These are phyloP conservation scores for Grallaria varia DNA, from an alignment of 2,113 vertebrate genomes.

Conservation along the genomic window DNA sequence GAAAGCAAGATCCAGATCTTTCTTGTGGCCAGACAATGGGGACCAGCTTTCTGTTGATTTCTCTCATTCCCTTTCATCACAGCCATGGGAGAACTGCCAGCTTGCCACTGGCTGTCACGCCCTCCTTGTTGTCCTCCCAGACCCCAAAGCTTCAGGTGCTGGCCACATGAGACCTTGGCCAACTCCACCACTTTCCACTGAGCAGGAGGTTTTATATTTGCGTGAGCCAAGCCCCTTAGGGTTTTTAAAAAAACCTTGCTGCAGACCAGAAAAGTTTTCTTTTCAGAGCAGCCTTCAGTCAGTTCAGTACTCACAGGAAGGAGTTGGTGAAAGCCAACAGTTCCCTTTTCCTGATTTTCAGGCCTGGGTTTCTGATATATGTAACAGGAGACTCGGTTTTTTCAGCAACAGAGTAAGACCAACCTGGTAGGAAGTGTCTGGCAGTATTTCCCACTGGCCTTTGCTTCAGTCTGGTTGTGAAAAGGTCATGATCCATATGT, in stretches of 20 bases:
- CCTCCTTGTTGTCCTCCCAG: not conserved
- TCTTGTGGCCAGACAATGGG: not conserved
- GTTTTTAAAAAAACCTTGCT: not conserved
- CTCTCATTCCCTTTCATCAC: not conserved
- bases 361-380: not conserved
- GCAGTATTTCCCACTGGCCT: fast-evolving
- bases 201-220: not conserved
- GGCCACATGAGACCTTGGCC: not conserved
- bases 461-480: not conserved
- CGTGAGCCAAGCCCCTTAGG: not conserved
- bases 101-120: not conserved
- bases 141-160: not conserved
- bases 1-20: not conserved
- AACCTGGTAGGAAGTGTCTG: not conserved
- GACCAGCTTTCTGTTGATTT: not conserved
- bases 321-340: not conserved
- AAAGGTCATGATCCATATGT: not conserved
- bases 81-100: not conserved
- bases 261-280: not conserved
- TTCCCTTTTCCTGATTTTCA: not conserved
- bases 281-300: not conserved
- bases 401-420: not conserved
- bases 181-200: not conserved
- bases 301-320: not conserved
- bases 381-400: not conserved